phyloP scores from a whole-genome alignment of 2,888 invertebrate genomes.

The Rhingia campestris region DNA sequence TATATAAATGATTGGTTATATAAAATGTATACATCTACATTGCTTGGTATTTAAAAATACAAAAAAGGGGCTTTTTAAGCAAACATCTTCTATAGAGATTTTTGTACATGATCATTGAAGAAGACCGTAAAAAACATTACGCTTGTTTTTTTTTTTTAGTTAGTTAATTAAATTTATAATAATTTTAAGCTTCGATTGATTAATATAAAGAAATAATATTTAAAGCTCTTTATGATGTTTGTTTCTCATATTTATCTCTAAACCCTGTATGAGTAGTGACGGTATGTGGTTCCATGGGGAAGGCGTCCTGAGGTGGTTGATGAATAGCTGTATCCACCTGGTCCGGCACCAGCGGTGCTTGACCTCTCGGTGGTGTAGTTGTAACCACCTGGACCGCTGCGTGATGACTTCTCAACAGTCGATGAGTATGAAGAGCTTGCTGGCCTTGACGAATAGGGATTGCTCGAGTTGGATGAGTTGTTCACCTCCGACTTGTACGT shows the following conservation, averaged over 20 bases:
- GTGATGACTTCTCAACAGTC: constrained; percentile 87
- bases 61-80: constrained; percentile 33
- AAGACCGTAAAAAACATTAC: constrained; percentile 28
- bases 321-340: constrained; percentile 93
- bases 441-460: constrained; percentile 85
- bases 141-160: constrained; percentile 46
- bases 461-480: constrained; percentile 84
- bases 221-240: background rate
- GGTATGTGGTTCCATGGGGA: constrained; percentile 91
- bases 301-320: constrained; percentile 90
- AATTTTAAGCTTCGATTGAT: constrained; percentile 46
- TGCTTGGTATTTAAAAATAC: constrained; percentile 47
- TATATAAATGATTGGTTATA: constrained; percentile 53
- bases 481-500: constrained; percentile 88
- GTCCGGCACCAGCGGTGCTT: constrained; percentile 88
- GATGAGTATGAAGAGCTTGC: constrained; percentile 87
- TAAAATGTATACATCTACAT: constrained; percentile 35
- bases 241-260: constrained; percentile 82
- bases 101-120: constrained; percentile 55
- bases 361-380: constrained; percentile 89
- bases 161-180: constrained; percentile 44
- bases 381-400: constrained; percentile 89
- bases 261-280: constrained; percentile 94
- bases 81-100: constrained; percentile 42
- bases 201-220: constrained; percentile 4